Evolutionary conservation across 2,888 invertebrate species (phyloP), one percentile per base, ranked within the genome.

Genomic region (Drosophila melanosoma): DNA sequence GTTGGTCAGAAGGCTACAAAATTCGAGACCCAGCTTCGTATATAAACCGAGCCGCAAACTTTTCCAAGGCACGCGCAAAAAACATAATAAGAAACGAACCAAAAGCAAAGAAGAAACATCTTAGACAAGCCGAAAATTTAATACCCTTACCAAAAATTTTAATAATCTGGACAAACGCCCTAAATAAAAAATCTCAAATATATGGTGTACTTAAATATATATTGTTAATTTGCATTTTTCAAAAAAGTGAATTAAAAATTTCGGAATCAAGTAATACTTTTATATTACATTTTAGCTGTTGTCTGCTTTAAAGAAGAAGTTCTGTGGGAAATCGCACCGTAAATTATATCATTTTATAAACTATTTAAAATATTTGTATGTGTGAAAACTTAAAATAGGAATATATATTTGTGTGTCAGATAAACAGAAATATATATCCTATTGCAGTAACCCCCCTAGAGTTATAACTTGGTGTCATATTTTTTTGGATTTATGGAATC

Each of bases 21-120:
- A 79, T 79, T 80, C 75, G 83, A 85, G 68, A 68, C 71, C 78
- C 72, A 79, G 65, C 26, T 71, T 67, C 60, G 63, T 52, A 86
- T 79, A 88, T 86, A 85, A 85, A 81, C 82, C 74, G 82, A 83
- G 84, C 83, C 84, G 70, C 68, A 84, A 85, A 89, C 76, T 81
- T 81, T 71, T 76, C 79, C 72, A 73, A 72, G 82, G 77, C 78
- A 69, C 78, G 77, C 75, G 74, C 75, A 76, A 70, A 70, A 69
- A 69, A 63, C 29, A 29, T 70, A 61, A 79, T 52, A 77, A 76
- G 53, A 52, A 65, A 54, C 62, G 29, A 58, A 67, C 48, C 52
- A 59, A 49, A 40, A 3, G 12, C 52, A 38, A 26, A 48, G 36
- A 17, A 42, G 26, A 35, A 48, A 51, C 59, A 66, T 67, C 68